A percentile compares a stretch with the other conserved stretches of the same genome.
These are phyloP conservation scores for Torymus auratus DNA, from an alignment of 2,888 invertebrate species.

Conservation along the genomic window DNA sequence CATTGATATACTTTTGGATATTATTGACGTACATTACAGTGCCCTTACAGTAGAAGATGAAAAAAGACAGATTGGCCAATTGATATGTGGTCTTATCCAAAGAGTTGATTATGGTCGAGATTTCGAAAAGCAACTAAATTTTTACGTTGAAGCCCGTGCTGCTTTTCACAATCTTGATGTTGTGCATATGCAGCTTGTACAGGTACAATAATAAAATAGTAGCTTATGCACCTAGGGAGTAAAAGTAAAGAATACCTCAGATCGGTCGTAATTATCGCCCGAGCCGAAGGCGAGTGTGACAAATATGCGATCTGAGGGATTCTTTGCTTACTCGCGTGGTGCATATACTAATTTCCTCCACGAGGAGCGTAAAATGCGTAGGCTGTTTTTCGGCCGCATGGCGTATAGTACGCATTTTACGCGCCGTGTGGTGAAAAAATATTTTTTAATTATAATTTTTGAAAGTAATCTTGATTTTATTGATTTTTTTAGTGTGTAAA, in stretches of 20 bases:
- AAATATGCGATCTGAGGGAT: too few species aligned
- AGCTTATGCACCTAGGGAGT: too few species aligned
- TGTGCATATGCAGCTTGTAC: constrained; percentile 90
- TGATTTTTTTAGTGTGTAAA: constrained; percentile 84
- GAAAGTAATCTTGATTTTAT: constrained; percentile 15
- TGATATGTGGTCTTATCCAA: constrained; percentile 89
- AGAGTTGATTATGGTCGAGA: constrained; percentile 90
- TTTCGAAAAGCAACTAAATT: constrained; percentile 93
- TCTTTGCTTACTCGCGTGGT: too few species aligned
- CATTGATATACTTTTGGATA: constrained; percentile 39
- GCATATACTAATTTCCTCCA: too few species aligned
- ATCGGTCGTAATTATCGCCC: too few species aligned
- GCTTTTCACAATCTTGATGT: constrained; percentile 93
- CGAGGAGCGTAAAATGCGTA: too few species aligned
- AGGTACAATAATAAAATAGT: constrained; percentile 80
- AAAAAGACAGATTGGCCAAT: constrained; percentile 88
- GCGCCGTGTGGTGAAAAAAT: too few species aligned
- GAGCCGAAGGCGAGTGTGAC: too few species aligned
- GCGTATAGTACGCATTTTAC: too few species aligned
- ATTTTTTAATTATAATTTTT: constrained; percentile 17
- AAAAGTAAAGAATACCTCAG: too few species aligned
- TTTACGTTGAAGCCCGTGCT: constrained; percentile 94
- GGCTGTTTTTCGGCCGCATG: too few species aligned
- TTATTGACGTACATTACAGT: constrained; percentile 77
- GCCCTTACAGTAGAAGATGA: constrained; percentile 96